A percentile compares a stretch with the other conserved stretches of the same genome.
Evolutionary conservation across 1,140 invertebrate species (phyloP).

Genomic region (Drosophila navojoa): DNA sequence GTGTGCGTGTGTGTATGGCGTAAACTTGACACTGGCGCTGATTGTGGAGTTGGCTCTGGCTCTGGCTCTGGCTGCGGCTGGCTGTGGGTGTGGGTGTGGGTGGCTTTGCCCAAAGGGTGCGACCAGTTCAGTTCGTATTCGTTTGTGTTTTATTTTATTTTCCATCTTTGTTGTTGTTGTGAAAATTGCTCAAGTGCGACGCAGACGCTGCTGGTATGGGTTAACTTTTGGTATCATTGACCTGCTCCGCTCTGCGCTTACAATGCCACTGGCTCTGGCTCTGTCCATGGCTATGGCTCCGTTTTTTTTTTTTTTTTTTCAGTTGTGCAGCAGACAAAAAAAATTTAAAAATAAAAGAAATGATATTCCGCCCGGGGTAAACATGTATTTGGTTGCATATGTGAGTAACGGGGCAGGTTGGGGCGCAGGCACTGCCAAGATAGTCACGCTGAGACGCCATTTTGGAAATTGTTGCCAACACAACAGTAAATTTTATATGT

Average conservation of each 20-base stretch:
- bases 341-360: slow-evolving; percentile 8
- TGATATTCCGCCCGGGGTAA: slow-evolving; percentile 15
- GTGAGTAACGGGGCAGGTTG: not conserved
- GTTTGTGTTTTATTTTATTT: slow-evolving; percentile 7
- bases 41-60: slow-evolving; percentile 8
- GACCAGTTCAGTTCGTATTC: slow-evolving; percentile 6
- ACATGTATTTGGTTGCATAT: slow-evolving; percentile 22
- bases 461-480: slow-evolving; percentile 68
- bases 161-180: slow-evolving; percentile 52
- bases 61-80: not conserved
- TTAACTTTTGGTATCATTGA: slow-evolving; percentile 83
- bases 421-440: slow-evolving; percentile 37
- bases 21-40: slow-evolving; percentile 81
- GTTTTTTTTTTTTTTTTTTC: slow-evolving; percentile 27
- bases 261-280: slow-evolving; percentile 23
- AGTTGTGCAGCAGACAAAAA: slow-evolving; percentile 51
- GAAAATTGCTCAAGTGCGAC: slow-evolving; percentile 78
- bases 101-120: slow-evolving; percentile 38
- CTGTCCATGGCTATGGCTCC: not conserved
- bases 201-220: slow-evolving; percentile 67
- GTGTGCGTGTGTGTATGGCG: slow-evolving; percentile 37
- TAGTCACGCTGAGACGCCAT: slow-evolving; percentile 62
- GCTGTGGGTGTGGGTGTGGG: slow-evolving; percentile 27
- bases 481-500: slow-evolving; percentile 44
- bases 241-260: slow-evolving; percentile 58